Base-by-base conservation (phyloP, 2,113 vertebrate genomes). In the Heterochromis multidens region DNA sequence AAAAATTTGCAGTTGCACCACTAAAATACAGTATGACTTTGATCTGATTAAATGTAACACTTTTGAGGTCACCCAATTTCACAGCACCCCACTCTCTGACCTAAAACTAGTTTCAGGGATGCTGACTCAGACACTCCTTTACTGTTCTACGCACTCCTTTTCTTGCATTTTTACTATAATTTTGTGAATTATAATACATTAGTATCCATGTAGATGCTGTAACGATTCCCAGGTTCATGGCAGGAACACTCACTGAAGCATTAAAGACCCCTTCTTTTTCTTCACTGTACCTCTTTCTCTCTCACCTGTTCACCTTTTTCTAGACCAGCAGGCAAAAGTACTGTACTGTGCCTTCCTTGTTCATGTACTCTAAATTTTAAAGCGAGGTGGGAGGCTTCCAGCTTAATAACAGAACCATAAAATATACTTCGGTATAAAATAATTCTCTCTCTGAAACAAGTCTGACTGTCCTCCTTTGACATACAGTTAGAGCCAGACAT, bases 41-140 rank as follows among this genome's bases (percentile, higher is more conserved):
- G n/a, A 56, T 81, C 54, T 43, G 76, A 91, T 85, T 88, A 67
- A 76, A 82, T 80, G 7, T 61, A 72, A 81, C 74, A 58, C 80
- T 87, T 90, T 77, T 88, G 37, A 83, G 59, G 79, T 83, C 84
- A 86, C 85, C 83, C 67, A 79, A 65, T 88, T 91, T 79, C 76
- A 70, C 72, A 80, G 29, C 59, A 63, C 29, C 56, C 33, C 70
- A 43, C 35, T 84, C 83, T 72, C 59, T 89, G 83, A 90, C 88
- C 88, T 88, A 62, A 87, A 91, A 81, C 81, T 80, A 84, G 77
- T 67, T 82, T 67, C 76, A 72, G 59, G 54, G 35, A 63, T 62
- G 83, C 90, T 88, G 86, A 91, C 84, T 90, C 81, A 82, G 89
- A 81, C 67, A 65, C 72, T 83, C 25, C 56, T 43, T 54, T 27